Evolutionary conservation across 2,113 vertebrate genomes (phyloP).

Genomic region (Anser brachyrhynchus): DNA sequence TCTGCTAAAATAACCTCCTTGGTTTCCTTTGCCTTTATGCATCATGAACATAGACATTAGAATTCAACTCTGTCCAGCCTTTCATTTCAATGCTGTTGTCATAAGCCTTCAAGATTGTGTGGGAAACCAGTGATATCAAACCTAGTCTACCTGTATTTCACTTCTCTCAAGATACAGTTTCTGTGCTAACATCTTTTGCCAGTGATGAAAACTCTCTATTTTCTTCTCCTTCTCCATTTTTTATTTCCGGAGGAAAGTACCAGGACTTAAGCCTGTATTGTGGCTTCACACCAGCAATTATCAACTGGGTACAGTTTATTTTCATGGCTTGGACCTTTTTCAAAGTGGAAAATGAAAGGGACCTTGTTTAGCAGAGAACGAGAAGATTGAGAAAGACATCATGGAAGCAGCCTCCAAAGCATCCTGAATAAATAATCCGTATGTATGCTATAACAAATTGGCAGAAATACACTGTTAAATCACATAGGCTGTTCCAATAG

Average conservation of each 20-base stretch:
- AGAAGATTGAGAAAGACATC: neutral
- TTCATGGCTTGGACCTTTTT: neutral
- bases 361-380: neutral
- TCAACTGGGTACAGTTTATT: neutral
- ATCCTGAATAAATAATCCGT: neutral
- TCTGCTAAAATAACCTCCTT: neutral
- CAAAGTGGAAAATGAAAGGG: neutral
- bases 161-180: neutral
- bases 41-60: rapidly evolving
- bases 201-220: neutral
- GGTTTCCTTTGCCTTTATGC: neutral
- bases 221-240: neutral
- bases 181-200: neutral
- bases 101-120: neutral
- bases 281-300: neutral
- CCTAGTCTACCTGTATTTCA: neutral
- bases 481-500: neutral
- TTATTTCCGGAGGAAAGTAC: neutral
- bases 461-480: neutral
- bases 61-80: neutral
- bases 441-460: neutral
- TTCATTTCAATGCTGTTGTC: neutral
- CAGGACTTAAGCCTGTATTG: neutral
- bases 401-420: neutral
- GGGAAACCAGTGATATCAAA: neutral